Evolutionary conservation across 1,140 invertebrate species (phyloP), one percentile per base, ranked within the genome.

Genomic region (Anthonomus grandis): DNA sequence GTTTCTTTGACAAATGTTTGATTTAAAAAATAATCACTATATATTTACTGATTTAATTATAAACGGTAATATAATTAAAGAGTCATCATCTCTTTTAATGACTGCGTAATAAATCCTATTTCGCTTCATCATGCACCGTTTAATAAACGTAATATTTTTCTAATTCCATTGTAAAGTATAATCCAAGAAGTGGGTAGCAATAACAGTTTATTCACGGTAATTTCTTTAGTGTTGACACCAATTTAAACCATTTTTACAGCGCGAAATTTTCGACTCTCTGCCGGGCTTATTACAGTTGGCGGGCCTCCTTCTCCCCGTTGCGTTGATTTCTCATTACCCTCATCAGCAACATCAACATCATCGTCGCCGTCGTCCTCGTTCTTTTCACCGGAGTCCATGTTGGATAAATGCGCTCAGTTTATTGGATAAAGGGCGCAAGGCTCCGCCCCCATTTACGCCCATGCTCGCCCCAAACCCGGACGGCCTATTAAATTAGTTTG

Each of bases 311-410:
- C n/a, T n/a, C n/a, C n/a, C n/a, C n/a, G n/a, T 57, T 48, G 52
- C 52, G 52, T 55, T 55, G 52, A 55, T 52, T 49, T 52, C 50
- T 37, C 60, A 51, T 52, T 51, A 58, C 47, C 49, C 53, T 60
- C 58, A n/a, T n/a, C n/a, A n/a, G n/a, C n/a, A n/a, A n/a, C n/a
- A n/a, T n/a, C n/a, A n/a, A n/a, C n/a, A n/a, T n/a, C n/a, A n/a
- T n/a, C n/a, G n/a, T n/a, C n/a, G n/a, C n/a, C 36, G 46, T 63
- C 57, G 44, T 53, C 59, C 56, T 54, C 42, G 45, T 56, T 51
- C 57, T 47, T 55, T n/a, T n/a, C n/a, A n/a, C n/a, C n/a, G 45
- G 64, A 67, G 63, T 67, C 65, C 65, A 67, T 67, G 65, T 65
- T 67, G 65, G 65, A 63, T 60, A 56, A 21, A 45, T n/a, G 15